Evolutionary conservation across 2,113 vertebrate species (phyloP), one percentile per base, ranked within the genome.

Genomic region (Oenanthe oenanthe): DNA sequence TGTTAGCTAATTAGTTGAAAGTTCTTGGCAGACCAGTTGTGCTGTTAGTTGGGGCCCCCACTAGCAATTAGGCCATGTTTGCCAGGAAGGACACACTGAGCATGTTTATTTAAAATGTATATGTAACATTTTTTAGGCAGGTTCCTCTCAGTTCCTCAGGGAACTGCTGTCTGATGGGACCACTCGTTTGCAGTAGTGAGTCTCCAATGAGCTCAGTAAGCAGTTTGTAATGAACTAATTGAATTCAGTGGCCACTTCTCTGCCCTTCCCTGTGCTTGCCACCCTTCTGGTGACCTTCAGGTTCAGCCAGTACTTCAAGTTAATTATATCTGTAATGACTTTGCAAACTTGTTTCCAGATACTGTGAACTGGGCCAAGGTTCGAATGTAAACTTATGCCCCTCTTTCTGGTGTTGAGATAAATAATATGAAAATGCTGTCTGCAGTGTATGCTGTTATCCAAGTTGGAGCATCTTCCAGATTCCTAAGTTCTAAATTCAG

Each of bases 281-380:
- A 20, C 29, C 1, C 1, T 76, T 31, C 40, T 80, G 65, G 47
- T 94, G 78, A 91, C 94, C 89, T 85, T 94, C 88, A 88, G 78
- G 89, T 89, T 92, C 91, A 85, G 56, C 2, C 0, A 86, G 56
- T 82, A 70, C 63, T 89, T 82, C 60, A 17, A 48, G 73, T 92
- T 86, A 74, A 85, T 96, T 94, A 85, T 47, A 70, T 85, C 38
- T 62, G 17, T 76, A 77, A 83, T 71, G 67, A 62, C 66, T 88
- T 76, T 2, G 3, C 66, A 73, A 66, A 91, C 73, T 91, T 89
- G 62, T 85, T 89, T 91, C 54, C 78, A 89, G 89, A 66, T 85
- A 70, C 3, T 68, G n/a, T 67, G 81, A 93, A 77, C 56, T 77
- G 74, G 43, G 60, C 28, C 71, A 62, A 62, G 67, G 60, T 91